phyloP scores from a whole-genome alignment of 2,888 invertebrate species.

The Clanis bilineata region DNA sequence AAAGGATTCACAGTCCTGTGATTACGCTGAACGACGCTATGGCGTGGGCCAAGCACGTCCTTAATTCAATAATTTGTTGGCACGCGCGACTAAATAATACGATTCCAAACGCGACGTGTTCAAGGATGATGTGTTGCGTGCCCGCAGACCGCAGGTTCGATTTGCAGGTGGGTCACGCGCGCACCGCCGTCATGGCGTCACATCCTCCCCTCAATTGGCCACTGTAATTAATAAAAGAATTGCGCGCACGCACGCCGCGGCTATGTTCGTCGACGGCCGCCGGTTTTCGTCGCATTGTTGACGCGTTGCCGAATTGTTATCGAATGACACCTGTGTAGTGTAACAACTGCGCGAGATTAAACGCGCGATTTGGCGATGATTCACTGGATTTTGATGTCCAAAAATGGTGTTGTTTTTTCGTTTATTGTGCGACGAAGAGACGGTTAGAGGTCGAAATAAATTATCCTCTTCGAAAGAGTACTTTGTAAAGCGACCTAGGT shows the following conservation, averaged over 20 bases:
- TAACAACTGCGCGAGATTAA: not conserved
- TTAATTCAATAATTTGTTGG: constrained; percentile 36
- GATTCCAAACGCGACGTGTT: constrained; percentile 54
- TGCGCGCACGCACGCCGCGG: constrained; percentile 63
- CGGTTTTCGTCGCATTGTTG: constrained; percentile 61
- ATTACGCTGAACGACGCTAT: not conserved
- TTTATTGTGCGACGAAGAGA: not conserved
- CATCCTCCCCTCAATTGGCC: constrained; percentile 77
- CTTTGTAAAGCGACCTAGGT: not conserved
- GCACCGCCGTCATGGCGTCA: constrained; percentile 71
- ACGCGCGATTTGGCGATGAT: not conserved
- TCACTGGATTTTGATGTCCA: not conserved
- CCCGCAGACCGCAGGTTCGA: constrained; percentile 49
- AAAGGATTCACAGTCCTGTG: not conserved
- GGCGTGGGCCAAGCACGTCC: constrained; percentile 11
- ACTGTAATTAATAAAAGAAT: constrained; percentile 78
- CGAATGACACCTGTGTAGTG: not conserved
- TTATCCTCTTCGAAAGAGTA: not conserved
- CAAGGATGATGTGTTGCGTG: constrained; percentile 76
- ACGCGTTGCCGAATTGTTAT: constrained; percentile 32
- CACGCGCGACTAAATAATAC: constrained; percentile 44
- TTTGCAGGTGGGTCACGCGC: constrained; percentile 77
- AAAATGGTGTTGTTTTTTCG: constrained; percentile 3
- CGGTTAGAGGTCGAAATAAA: not conserved
- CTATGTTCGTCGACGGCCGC: constrained; percentile 70